Base-by-base conservation (phyloP, 2,888 invertebrate species). In the Kryphioiulus occultus region DNA sequence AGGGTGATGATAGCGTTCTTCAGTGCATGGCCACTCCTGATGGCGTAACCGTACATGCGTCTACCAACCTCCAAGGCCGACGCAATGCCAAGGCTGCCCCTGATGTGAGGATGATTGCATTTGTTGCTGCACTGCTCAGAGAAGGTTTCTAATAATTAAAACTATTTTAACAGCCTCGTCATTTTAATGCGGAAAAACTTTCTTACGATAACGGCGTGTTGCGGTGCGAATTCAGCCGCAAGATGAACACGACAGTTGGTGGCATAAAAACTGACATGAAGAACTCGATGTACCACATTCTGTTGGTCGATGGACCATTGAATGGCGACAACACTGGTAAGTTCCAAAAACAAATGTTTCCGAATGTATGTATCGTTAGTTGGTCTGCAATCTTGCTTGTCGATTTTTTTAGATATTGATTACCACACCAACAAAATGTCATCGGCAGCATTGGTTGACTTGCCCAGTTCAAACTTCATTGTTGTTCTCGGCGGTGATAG, bases 1-100 rank as follows among this genome's bases (percentile, higher is more conserved):
- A 88, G 88, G 88, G 87, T 30, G 87, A 87, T 44, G 88, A 88
- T 78, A 88, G 88, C 47, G 88, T 88, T 17, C 17, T 87, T 10
- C 85, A 88, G 83, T 88, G 88, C 68, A 22, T 88, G n/a, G 19
- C 83, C 39, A 83, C 30, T 83, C 19, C 83, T n/a, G 39, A 83
- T 83, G 83, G 83, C 7, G n/a, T 30, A 4, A 83, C 17, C 17
- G 32, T 83, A 32, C 83, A 35, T 0, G 83, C 83, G 19, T 83
- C 83, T 19, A 30, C 39, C n/a, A 83, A 83, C 83, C 59, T n/a
- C 3, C 15, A 30, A 83, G 83, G 83, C 17, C 15, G 30, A 42
- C 4, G 44, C 3, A 85, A 85, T 44, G 44, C 22, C 44, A 85
- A 47, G 26, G n/a, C 44, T 42, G 85, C 15, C 5, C 5, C 30